Percentiles rank a stretch among this genome's conserved stretches.
Evolutionary conservation across 2,797 vertebrate species (phyloP).

Genomic region (Hylomyscus alleni): DNA sequence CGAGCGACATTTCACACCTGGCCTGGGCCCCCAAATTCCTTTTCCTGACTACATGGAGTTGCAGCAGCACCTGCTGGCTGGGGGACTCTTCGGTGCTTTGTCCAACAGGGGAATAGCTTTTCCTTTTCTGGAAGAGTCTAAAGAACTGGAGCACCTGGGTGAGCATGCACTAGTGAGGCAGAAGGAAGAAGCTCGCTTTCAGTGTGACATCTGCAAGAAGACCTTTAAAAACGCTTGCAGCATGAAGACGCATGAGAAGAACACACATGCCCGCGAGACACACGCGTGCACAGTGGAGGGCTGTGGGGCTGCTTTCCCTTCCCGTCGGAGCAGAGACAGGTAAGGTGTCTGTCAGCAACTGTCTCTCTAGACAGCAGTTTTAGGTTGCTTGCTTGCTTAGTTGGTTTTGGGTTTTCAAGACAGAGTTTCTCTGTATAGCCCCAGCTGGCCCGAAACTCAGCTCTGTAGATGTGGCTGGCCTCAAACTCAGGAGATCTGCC

Average conservation of each 20-base stretch:
- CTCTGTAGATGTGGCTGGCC: not conserved
- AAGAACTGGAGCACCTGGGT: constrained; percentile 88
- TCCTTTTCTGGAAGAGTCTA: constrained; percentile 88
- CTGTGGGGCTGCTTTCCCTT: constrained; percentile 95
- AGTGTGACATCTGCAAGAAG: constrained; percentile 97
- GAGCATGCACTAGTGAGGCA: constrained; percentile 85
- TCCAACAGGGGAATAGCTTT: constrained; percentile 88
- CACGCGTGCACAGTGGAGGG: constrained; percentile 96
- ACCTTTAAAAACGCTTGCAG: constrained; percentile 97
- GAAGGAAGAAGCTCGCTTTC: constrained; percentile 91
- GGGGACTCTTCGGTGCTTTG: constrained; percentile 87
- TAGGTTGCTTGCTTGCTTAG: not conserved
- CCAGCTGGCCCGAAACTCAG: not conserved
- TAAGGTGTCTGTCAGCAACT: constrained; percentile 86
- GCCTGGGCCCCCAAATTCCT: constrained; percentile 87
- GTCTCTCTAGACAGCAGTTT: not conserved
- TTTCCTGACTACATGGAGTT: constrained; percentile 89
- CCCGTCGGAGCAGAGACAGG: constrained; percentile 98
- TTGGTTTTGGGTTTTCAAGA: not conserved
- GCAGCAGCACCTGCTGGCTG: constrained; percentile 89
- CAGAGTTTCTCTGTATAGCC: not conserved
- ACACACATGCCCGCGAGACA: constrained; percentile 95
- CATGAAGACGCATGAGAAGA: constrained; percentile 97
- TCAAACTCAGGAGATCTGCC: not conserved
- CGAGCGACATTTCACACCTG: constrained; percentile 83